Evolutionary conservation across 2,797 vertebrate genomes (phyloP), one percentile per base, ranked within the genome.

Genomic region (Notolabrus celidotus): DNA sequence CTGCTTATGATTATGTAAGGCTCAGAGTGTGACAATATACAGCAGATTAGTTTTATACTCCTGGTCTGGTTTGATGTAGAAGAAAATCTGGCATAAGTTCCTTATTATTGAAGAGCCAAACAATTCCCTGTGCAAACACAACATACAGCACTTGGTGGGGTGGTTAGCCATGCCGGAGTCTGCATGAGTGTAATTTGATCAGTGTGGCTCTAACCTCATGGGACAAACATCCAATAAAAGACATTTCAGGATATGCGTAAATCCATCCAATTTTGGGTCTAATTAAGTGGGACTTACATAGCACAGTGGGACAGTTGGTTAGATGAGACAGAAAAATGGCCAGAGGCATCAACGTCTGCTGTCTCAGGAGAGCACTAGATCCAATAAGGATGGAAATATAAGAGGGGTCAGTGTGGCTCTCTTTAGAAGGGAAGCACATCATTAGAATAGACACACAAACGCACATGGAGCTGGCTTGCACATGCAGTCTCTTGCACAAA

Each of bases 231-330:
- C 66, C 82, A 90, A 88, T 88, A 86, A 88, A 88, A 85, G 81
- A 82, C 70, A 83, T 91, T 88, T 87, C 79, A 82, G 84, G 88
- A 90, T 86, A 68, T 89, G 85, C 50, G 68, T 90, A 90, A 93
- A 92, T 92, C 86, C 87, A 69, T 89, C 85, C 89, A 92, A 92
- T 92, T 90, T 88, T 66, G 71, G 58, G 77, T 73, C 85, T 94
- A 92, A 93, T 93, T 91, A 93, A 91, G 83, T 89, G 74, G 84
- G 90, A 90, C 90, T 92, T 88, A 88, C 70, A 75, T 60, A 74
- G 82, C 83, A 80, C 77, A 63, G 43, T 63, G 86, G 88, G 87
- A 86, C 70, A 69, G 74, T 61, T 59, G 63, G 81, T 80, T 88
- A 75, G 79, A 85, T 80, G 82, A 86, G 87, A 89, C 81, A 71